These are phyloP conservation scores for Emys orbicularis DNA, from an alignment of 2,797 vertebrate genomes.

Conservation along the genomic window DNA sequence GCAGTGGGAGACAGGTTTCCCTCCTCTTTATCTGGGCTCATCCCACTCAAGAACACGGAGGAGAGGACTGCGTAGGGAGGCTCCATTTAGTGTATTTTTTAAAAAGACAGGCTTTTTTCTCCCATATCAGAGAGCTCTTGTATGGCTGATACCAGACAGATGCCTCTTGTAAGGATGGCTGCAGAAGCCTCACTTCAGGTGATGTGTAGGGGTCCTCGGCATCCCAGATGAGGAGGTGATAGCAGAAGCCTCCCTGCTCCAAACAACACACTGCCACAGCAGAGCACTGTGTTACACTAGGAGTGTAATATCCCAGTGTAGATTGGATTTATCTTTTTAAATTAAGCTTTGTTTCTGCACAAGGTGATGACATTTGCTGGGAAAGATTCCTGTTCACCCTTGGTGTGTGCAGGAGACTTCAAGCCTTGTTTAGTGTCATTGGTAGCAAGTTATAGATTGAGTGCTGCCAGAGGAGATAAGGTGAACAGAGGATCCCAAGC, in stretches of 20 bases:
- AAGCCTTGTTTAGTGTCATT: background rate
- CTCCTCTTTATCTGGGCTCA: slow-evolving; percentile 15
- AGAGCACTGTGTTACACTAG: background rate
- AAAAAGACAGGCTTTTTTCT: background rate
- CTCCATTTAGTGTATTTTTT: background rate
- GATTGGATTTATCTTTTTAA: background rate
- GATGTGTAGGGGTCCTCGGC: background rate
- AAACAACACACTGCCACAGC: too few species aligned
- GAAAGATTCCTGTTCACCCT: background rate
- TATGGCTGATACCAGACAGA: background rate
- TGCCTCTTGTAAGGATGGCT: background rate
- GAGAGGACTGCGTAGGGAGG: background rate
- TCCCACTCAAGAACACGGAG: background rate
- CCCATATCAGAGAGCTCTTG: background rate
- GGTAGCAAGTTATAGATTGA: background rate
- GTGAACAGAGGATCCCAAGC: background rate
- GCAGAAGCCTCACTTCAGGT: too few species aligned
- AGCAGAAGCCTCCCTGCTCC: background rate
- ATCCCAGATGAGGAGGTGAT: background rate
- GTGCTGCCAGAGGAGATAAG: background rate
- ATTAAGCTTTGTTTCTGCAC: background rate
- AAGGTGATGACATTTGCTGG: background rate
- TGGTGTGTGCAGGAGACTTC: slow-evolving; percentile 14
- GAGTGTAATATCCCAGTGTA: background rate
- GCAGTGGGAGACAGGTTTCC: slow-evolving; percentile 27